Evolutionary conservation across 2,888 invertebrate genomes (phyloP).

Genomic region (Drosophila mettleri): DNA sequence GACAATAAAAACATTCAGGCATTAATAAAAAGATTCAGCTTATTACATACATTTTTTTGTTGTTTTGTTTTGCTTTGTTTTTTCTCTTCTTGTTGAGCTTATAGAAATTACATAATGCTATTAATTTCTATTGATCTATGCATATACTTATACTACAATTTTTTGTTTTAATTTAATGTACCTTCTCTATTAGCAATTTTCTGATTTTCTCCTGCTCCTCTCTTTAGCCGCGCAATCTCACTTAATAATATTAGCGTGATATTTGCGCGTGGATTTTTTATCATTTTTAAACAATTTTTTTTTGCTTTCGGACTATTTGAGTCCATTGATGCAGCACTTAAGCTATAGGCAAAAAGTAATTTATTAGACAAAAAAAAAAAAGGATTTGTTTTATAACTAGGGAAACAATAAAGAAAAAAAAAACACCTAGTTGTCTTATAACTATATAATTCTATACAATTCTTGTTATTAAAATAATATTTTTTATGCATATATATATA

Average conservation of each 20-base stretch:
- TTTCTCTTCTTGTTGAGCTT: not conserved
- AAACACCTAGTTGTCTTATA: slow-evolving; percentile 33
- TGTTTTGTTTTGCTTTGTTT: not conserved
- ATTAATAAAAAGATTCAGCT: slow-evolving; percentile 55
- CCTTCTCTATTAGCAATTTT: not conserved
- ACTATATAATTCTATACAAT: slow-evolving; percentile 45
- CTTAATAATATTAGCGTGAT: slow-evolving; percentile 70
- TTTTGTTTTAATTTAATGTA: slow-evolving; percentile 16
- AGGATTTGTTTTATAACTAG: slow-evolving; percentile 16
- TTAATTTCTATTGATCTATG: slow-evolving; percentile 14
- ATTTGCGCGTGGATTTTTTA: slow-evolving; percentile 38
- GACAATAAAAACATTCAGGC: slow-evolving; percentile 61
- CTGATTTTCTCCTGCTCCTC: not conserved
- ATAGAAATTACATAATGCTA: slow-evolving; percentile 49
- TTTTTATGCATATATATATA: slow-evolving; percentile 31
- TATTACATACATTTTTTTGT: slow-evolving; percentile 25
- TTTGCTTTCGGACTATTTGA: slow-evolving; percentile 6
- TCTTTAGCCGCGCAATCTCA: slow-evolving; percentile 50
- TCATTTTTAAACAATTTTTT: not conserved
- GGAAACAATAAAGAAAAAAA: slow-evolving; percentile 21
- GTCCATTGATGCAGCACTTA: slow-evolving; percentile 24
- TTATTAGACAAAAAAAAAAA: slow-evolving; percentile 31
- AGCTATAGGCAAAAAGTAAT: slow-evolving; percentile 37
- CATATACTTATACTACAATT: not conserved
- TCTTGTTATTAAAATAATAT: slow-evolving; percentile 36